These are phyloP conservation scores for Drosophila arizonae DNA, from an alignment of 1,140 invertebrate species.

Conservation along the genomic window DNA sequence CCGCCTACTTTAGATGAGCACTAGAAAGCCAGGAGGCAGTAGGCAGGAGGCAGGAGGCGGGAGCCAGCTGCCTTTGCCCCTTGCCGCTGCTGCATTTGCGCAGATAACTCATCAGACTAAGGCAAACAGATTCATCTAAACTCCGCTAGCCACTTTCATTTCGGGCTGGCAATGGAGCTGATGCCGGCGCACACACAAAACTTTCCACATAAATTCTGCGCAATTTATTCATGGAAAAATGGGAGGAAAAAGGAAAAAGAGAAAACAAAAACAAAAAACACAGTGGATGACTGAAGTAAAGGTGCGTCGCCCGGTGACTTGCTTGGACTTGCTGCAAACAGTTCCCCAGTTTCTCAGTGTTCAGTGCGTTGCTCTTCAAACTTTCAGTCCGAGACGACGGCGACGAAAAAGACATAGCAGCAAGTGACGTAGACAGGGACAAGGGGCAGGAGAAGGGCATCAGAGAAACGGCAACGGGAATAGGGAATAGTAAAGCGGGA, in stretches of 20 bases:
- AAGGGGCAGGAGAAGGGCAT: neutral
- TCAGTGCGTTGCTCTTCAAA: constrained; percentile 11
- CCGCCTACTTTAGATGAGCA: neutral
- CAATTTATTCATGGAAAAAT: constrained; percentile 78
- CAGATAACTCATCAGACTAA: constrained; percentile 80
- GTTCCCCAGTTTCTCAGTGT: constrained; percentile 10
- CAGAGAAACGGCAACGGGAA: too few relatives aligned
- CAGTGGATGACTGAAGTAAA: constrained; percentile 38
- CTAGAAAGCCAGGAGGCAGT: neutral
- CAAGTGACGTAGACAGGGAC: constrained; percentile 35
- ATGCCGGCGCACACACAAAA: constrained; percentile 43
- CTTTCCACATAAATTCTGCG: constrained; percentile 79
- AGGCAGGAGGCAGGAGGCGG: neutral
- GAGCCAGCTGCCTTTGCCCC: neutral
- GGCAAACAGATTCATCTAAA: constrained; percentile 80
- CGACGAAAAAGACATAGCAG: constrained; percentile 21
- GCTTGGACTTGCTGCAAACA: constrained; percentile 40
- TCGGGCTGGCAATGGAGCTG: constrained; percentile 31
- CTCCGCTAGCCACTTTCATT: constrained; percentile 78
- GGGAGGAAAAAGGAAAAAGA: constrained; percentile 1
- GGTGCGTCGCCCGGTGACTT: constrained; percentile 61
- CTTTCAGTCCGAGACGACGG: constrained; percentile 3
- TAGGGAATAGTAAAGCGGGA: constrained; percentile 39
- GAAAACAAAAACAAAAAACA: neutral
- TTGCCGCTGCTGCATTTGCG: constrained; percentile 59